Conservation (phyloP, 2,797 vertebrate species). For the Euphonia xanthogaster region DNA sequence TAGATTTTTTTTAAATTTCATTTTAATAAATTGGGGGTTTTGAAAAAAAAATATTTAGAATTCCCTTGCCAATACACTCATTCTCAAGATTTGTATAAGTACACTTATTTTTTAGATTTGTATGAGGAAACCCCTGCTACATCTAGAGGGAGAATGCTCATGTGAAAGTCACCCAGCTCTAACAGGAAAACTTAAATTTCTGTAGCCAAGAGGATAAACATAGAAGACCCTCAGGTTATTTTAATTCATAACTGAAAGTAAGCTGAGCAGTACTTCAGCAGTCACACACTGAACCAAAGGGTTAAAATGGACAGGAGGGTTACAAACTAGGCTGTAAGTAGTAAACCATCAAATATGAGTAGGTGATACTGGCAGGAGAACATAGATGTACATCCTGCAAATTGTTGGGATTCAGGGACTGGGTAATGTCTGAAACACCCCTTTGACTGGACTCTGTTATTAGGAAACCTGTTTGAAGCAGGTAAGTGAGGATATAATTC, state of each 20-base stretch:
- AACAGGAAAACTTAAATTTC: neutral
- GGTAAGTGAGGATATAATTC: neutral
- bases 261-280: neutral
- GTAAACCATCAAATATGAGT: neutral
- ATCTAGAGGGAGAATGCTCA: neutral
- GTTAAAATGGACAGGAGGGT: neutral
- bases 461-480: neutral
- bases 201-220: neutral
- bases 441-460: neutral
- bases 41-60: neutral
- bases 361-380: neutral
- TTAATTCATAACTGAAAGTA: neutral
- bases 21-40: neutral
- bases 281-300: neutral
- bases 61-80: neutral
- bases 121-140: neutral
- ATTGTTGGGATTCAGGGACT: neutral
- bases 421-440: neutral
- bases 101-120: neutral
- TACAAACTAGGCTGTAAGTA: neutral
- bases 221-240: neutral
- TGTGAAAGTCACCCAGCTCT: neutral
- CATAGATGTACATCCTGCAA: neutral
- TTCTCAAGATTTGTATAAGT: neutral
- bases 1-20: neutral